These are phyloP conservation scores for Laticauda laticaudata DNA, from an alignment of 2,113 vertebrate genomes.

Conservation along the genomic window DNA sequence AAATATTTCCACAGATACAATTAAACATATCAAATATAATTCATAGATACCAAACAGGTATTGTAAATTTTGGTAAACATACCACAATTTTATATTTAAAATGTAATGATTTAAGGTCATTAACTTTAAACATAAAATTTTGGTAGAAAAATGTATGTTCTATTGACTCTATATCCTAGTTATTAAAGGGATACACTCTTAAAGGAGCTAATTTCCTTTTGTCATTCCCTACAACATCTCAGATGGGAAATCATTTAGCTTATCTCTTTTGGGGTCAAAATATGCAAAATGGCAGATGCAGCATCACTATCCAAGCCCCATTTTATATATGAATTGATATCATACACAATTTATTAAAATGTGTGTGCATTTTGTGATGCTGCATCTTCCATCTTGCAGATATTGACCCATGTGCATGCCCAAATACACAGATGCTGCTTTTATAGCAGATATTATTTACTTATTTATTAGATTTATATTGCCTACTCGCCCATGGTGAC, in stretches of 20 bases:
- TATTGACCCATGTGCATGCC: too few species aligned
- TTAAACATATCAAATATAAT: not conserved
- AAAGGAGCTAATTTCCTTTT: not conserved
- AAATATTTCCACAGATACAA: not conserved
- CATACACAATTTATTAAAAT: not conserved
- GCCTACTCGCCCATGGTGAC: too few species aligned
- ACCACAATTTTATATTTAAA: too few species aligned
- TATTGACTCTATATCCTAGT: not conserved
- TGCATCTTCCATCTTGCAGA: not conserved
- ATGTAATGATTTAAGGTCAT: not conserved
- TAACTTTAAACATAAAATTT: not conserved
- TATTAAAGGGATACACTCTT: not conserved
- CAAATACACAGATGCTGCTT: too few species aligned
- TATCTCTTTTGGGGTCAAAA: not conserved
- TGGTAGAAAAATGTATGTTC: not conserved
- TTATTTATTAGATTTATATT: too few species aligned
- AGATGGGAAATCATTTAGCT: not conserved
- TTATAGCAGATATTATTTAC: too few species aligned
- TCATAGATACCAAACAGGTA: too few species aligned
- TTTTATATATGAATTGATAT: too few species aligned
- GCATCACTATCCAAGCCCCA: not conserved
- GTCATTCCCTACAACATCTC: not conserved
- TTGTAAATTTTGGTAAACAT: too few species aligned
- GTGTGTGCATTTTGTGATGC: not conserved
- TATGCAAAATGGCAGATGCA: not conserved